Evolutionary conservation across 2,888 invertebrate species (phyloP).

Genomic region (Ceratothoa steindachneri): DNA sequence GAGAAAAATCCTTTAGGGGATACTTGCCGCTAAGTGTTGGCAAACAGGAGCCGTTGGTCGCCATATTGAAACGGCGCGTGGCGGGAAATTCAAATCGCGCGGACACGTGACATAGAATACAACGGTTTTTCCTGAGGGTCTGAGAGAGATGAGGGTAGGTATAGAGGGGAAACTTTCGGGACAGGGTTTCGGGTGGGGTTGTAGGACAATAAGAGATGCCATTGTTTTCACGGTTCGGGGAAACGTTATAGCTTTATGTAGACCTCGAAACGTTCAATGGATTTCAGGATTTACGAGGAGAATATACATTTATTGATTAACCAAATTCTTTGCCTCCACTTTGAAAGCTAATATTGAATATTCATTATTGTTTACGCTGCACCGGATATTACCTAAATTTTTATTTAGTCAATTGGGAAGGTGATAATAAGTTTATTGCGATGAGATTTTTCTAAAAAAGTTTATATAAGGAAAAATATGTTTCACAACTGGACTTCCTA

Average conservation of each 20-base stretch:
- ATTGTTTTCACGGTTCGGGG: neutral
- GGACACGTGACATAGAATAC: slow-evolving; percentile 3
- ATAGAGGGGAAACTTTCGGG: neutral
- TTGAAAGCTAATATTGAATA: too few species aligned
- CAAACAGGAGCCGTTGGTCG: slow-evolving; percentile 2
- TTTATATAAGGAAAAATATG: too few species aligned
- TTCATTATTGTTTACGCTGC: too few species aligned
- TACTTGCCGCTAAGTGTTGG: slow-evolving; percentile 3
- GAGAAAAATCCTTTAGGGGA: neutral
- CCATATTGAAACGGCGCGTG: slow-evolving; percentile 6
- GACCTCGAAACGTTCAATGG: neutral
- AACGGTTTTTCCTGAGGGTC: slow-evolving; percentile 7
- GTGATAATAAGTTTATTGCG: too few species aligned
- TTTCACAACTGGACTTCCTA: too few species aligned
- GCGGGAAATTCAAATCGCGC: neutral
- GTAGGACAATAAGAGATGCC: neutral
- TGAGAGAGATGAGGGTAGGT: slow-evolving; percentile 7
- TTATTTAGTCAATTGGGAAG: too few species aligned
- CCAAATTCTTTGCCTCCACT: too few species aligned
- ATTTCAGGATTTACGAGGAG: neutral
- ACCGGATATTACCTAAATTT: too few species aligned
- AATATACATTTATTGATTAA: neutral
- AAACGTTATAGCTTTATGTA: neutral
- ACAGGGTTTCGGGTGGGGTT: neutral
- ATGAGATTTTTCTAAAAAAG: too few species aligned